Conservation (phyloP, 2,113 vertebrate genomes). For the Ptilonorhynchus violaceus region DNA sequence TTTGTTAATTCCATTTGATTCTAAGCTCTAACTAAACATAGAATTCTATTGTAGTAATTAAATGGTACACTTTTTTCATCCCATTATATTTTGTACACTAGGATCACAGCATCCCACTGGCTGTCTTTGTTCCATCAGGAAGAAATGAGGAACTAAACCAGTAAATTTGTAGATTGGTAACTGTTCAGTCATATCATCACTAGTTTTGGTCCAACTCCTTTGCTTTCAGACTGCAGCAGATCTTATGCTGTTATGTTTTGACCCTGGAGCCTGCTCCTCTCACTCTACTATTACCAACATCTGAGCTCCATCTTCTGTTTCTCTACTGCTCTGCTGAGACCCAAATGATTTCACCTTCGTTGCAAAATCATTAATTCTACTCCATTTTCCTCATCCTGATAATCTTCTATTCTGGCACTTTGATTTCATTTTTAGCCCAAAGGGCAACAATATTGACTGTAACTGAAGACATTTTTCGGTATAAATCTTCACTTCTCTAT, state of each 20-base stretch:
- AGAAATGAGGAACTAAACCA: neutral
- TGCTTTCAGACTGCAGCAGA: neutral
- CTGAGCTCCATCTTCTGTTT: neutral
- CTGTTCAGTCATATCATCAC: neutral
- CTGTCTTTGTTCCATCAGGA: neutral
- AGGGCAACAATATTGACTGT: neutral
- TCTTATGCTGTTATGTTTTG: neutral
- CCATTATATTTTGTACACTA: neutral
- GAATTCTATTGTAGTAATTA: neutral
- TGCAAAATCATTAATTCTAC: constrained; percentile 26
- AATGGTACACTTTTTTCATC: neutral
- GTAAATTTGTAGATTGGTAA: neutral
- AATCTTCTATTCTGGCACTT: neutral
- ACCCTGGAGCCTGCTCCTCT: neutral
- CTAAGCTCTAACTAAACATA: neutral
- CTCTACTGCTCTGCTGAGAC: neutral
- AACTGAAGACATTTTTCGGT: neutral
- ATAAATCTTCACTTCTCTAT: neutral
- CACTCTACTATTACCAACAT: neutral
- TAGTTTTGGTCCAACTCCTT: neutral
- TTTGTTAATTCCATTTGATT: neutral
- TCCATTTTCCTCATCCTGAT: neutral
- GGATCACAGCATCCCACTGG: neutral
- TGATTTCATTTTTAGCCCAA: neutral
- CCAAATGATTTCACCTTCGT: neutral